Evolutionary conservation across 2,888 invertebrate species (phyloP).

Genomic region (Scaptomyza flava): DNA sequence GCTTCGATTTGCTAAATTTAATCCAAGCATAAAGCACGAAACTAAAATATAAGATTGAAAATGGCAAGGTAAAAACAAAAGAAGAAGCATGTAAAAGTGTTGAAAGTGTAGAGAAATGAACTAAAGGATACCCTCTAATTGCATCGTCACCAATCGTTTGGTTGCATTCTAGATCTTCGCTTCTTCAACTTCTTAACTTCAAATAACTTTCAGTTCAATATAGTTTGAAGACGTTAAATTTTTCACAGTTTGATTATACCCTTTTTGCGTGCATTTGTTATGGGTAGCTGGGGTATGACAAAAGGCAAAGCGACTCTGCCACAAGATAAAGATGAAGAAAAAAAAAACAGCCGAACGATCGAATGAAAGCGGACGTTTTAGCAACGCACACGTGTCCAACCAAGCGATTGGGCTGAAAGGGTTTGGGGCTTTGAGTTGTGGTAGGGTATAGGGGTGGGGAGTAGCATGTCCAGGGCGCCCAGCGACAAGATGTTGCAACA

Average conservation of each 20-base stretch:
- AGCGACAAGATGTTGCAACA: slow-evolving; percentile 75
- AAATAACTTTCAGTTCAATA: background rate
- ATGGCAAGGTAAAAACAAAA: slow-evolving; percentile 15
- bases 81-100: slow-evolving; percentile 14
- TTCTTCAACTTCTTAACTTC: background rate
- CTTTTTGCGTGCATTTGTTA: background rate
- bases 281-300: slow-evolving; percentile 2
- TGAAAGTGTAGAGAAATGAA: background rate
- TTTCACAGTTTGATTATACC: slow-evolving; percentile 1
- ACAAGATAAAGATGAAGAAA: slow-evolving; percentile 29
- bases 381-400: slow-evolving; percentile 75
- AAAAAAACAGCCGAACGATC: background rate
- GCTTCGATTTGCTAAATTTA: slow-evolving; percentile 79
- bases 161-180: background rate
- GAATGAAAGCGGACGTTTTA: slow-evolving; percentile 69
- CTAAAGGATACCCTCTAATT: background rate
- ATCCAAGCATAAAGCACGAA: slow-evolving; percentile 76
- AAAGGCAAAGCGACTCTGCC: slow-evolving; percentile 17
- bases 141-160: background rate
- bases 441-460: background rate
- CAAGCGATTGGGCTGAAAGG: background rate
- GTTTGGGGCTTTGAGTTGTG: background rate
- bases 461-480: slow-evolving; percentile 64
- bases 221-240: background rate
- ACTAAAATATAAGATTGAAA: slow-evolving; percentile 16